Base-by-base conservation (phyloP, 2,113 vertebrate species). In the Ptychochromis oligacanthus region DNA sequence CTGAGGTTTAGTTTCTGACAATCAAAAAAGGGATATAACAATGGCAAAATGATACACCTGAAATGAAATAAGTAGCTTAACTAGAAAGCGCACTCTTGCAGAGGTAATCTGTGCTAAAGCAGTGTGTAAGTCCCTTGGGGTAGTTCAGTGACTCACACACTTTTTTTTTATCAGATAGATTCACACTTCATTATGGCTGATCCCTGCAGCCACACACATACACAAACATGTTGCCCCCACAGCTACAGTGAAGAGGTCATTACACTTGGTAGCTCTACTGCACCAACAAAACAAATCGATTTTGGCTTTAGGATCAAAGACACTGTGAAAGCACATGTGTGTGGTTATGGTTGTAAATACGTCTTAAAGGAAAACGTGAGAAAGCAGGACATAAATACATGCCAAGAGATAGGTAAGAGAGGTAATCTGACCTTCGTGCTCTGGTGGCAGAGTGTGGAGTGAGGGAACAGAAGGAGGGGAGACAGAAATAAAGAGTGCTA, bases 221-320 rank as follows among this genome's bases (percentile, higher is more conserved):
- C 76, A 61, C 75, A 77, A 28, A 86, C n/a, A 26, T 11, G 54
- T 28, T 86, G 11, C 12, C 9, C 55, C 60, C 8, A 54, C 43
- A 46, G 74, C 80, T 17, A n/a, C 43, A 59, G 20, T 3, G 36
- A 60, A 82, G 59, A 72, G 67, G 77, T 90, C 81, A 90, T 85
- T 81, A 85, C 77, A 85, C 60, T 55, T 2, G 40, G 54, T 22
- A 46, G 40, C 46, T 83, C 46, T 3, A 3, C 72, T 9, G 43
- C 56, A 43, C 62, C n/a, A n/a, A 31, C 46, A 52, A 74, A 81
- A 87, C 78, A 82, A 81, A 91, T 75, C 38, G 67, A 89, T 80
- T 90, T 56, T 43, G 83, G 58, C 85, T 85, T 80, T 26, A 46
- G 28, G 58, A 88, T 81, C 65, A 65, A 17, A 81, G 72, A 81